Evolutionary conservation across 2,797 vertebrate genomes (phyloP).

Genomic region (Taeniopygia guttata): DNA sequence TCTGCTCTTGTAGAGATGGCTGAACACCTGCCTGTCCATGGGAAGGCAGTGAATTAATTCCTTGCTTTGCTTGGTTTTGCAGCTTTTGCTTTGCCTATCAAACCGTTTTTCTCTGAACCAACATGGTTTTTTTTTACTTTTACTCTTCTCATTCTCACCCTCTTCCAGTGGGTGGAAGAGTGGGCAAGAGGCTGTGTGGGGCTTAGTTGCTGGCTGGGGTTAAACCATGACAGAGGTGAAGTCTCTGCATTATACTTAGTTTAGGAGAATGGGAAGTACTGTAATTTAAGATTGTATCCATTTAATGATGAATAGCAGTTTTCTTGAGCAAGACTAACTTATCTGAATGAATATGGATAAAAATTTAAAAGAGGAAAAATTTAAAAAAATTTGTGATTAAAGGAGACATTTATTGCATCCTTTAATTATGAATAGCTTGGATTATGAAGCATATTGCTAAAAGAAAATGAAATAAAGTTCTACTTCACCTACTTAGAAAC

Average conservation of each 20-base stretch:
- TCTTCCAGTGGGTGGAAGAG: background rate
- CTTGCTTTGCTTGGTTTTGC: background rate
- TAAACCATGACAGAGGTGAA: background rate
- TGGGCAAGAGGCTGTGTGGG: background rate
- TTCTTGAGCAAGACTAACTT: background rate
- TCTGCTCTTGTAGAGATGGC: no score
- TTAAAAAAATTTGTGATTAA: background rate
- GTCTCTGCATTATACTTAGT: background rate
- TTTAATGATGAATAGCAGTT: background rate
- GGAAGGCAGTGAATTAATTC: background rate
- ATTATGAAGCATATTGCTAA: background rate
- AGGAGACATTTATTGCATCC: background rate
- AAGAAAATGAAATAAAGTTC: background rate
- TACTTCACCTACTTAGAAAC: background rate
- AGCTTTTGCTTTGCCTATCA: background rate
- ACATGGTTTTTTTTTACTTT: background rate
- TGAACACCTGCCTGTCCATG: background rate
- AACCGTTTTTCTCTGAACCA: background rate
- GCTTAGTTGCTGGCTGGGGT: background rate
- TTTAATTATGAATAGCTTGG: background rate
- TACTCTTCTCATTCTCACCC: background rate
- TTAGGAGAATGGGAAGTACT: background rate
- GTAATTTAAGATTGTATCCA: background rate
- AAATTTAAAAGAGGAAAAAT: background rate
- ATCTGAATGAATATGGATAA: background rate